Evolutionary conservation across 2,797 vertebrate genomes (phyloP).

Genomic region (Okamejei kenojei): DNA sequence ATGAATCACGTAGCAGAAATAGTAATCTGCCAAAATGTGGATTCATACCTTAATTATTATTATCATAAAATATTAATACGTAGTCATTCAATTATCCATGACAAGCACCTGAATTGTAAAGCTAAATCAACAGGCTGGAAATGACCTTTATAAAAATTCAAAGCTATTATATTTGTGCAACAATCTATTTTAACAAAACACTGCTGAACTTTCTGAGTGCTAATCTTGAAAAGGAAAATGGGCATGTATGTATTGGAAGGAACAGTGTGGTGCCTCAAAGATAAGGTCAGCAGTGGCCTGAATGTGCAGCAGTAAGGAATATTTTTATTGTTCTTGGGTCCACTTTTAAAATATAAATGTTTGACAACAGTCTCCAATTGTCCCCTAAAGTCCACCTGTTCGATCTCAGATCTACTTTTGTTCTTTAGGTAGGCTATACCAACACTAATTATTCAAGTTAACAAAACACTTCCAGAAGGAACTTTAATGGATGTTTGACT

Average conservation of each 20-base stretch:
- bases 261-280: not conserved
- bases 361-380: not conserved
- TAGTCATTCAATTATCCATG: not conserved
- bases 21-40: not conserved
- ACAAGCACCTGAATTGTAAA: not conserved
- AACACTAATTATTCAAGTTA: not conserved
- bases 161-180: not conserved
- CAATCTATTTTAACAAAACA: not conserved
- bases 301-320: not conserved
- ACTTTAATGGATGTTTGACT: not conserved
- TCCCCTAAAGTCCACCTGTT: not conserved
- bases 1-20: not conserved
- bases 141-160: not conserved
- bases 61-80: conserved; percentile 23
- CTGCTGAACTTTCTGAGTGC: not conserved
- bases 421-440: not conserved
- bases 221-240: not conserved
- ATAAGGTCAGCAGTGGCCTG: not conserved
- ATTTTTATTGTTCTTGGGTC: not conserved
- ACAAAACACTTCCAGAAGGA: not conserved
- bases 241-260: not conserved
- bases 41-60: not conserved
- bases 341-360: not conserved
- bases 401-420: not conserved
- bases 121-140: not conserved